Conservation (phyloP, 2,797 vertebrate genomes). For the Artibeus jamaicensis region DNA sequence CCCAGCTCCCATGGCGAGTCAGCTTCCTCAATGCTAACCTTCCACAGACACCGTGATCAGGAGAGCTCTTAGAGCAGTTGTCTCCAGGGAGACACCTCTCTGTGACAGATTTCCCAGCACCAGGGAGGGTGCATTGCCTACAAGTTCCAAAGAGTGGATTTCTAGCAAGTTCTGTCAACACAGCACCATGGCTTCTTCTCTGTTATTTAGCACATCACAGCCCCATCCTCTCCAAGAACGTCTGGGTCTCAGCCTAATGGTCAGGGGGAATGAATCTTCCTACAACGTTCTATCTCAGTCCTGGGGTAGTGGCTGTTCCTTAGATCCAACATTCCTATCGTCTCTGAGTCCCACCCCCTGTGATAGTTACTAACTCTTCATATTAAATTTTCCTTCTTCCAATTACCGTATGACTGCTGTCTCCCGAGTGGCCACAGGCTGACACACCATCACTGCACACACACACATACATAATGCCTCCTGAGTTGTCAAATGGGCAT, state of each 20-base stretch:
- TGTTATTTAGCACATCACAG: neutral
- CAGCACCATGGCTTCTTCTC: neutral
- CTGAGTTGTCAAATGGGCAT: neutral
- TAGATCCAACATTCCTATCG: neutral
- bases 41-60: neutral
- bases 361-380: neutral
- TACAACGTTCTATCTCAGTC: neutral
- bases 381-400: neutral
- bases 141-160: neutral
- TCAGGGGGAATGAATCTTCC: neutral
- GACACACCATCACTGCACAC: neutral
- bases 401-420: neutral
- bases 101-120: neutral
- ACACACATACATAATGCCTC: rapidly evolving
- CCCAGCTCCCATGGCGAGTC: neutral
- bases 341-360: neutral
- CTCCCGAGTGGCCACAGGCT: neutral
- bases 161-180: neutral
- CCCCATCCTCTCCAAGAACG: neutral
- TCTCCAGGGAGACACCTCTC: neutral
- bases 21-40: neutral
- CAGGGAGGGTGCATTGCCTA: neutral
- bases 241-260: neutral
- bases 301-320: neutral
- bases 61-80: neutral